phyloP scores from a whole-genome alignment of 2,888 invertebrate genomes.

The Rhagonycha fulva region DNA sequence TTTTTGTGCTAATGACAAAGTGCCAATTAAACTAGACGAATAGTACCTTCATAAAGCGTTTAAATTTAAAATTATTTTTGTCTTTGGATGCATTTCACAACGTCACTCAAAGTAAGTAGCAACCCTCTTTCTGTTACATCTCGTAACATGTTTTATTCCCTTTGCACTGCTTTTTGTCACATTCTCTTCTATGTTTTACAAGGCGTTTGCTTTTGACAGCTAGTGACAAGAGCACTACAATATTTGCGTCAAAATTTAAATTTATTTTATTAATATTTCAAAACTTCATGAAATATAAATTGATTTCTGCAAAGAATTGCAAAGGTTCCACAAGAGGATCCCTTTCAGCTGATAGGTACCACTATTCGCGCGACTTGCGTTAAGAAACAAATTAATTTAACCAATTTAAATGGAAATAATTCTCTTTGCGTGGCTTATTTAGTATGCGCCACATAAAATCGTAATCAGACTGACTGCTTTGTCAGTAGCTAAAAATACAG shows the following conservation, averaged over 20 bases:
- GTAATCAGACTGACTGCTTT: not conserved
- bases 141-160: slow-evolving; percentile 30
- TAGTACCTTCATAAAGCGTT: not conserved
- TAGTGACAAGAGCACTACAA: slow-evolving; percentile 31
- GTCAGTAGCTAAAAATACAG: not conserved
- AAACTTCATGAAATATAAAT: not conserved
- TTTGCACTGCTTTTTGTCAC: slow-evolving; percentile 29
- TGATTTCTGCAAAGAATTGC: not conserved
- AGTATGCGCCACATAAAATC: not conserved
- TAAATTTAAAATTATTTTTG: slow-evolving; percentile 20
- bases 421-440: not conserved
- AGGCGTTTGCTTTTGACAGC: slow-evolving; percentile 31
- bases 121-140: slow-evolving; percentile 22
- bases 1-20: not conserved
- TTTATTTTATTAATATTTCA: not conserved
- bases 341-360: no score
- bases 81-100: slow-evolving; percentile 18
- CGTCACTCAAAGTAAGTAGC: slow-evolving; percentile 17
- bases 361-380: not conserved
- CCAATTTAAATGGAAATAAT: not conserved
- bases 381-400: not conserved
- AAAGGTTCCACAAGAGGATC: not conserved
- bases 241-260: slow-evolving; percentile 11
- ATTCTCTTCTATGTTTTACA: slow-evolving; percentile 28
- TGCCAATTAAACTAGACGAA: not conserved